phyloP scores from a whole-genome alignment of 2,888 invertebrate species.

The Drosophila melanosoma region DNA sequence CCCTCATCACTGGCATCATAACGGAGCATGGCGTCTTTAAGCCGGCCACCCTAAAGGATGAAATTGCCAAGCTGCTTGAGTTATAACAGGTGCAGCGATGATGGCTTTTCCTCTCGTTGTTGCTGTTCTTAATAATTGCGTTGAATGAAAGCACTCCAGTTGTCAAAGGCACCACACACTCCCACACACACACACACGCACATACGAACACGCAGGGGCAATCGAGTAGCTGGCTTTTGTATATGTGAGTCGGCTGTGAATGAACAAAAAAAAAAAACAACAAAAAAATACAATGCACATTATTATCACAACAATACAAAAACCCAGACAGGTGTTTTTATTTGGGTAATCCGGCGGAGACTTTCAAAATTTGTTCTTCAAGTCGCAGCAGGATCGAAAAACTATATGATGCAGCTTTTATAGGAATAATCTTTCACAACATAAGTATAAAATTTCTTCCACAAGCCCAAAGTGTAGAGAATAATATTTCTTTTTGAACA shows the following conservation, averaged over 20 bases:
- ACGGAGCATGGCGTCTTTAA: slow-evolving; percentile 96
- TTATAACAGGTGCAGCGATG: slow-evolving; percentile 59
- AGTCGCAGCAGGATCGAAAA: background rate
- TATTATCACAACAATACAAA: slow-evolving; percentile 37
- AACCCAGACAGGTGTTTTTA: slow-evolving; percentile 25
- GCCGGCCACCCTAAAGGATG: slow-evolving; percentile 86
- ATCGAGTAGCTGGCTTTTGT: slow-evolving; percentile 39
- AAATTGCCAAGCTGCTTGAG: slow-evolving; percentile 73
- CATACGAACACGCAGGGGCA: slow-evolving; percentile 8
- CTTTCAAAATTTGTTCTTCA: slow-evolving; percentile 5
- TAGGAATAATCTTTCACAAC: background rate
- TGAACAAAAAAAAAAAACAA: background rate
- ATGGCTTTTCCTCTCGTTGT: background rate
- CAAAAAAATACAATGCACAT: slow-evolving; percentile 53
- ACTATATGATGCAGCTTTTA: background rate
- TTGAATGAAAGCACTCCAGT: slow-evolving; percentile 69
- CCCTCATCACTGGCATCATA: slow-evolving; percentile 96
- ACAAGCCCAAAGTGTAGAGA: no score
- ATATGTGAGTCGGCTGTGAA: slow-evolving; percentile 44
- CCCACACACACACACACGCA: slow-evolving; percentile 22
- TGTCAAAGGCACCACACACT: slow-evolving; percentile 34
- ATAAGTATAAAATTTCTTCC: background rate
- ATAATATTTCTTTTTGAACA: background rate
- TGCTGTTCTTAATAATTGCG: slow-evolving; percentile 45
- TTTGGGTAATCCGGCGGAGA: background rate